Evolutionary conservation across 2,797 vertebrate genomes (phyloP).

Genomic region (Hemitrygon akajei): DNA sequence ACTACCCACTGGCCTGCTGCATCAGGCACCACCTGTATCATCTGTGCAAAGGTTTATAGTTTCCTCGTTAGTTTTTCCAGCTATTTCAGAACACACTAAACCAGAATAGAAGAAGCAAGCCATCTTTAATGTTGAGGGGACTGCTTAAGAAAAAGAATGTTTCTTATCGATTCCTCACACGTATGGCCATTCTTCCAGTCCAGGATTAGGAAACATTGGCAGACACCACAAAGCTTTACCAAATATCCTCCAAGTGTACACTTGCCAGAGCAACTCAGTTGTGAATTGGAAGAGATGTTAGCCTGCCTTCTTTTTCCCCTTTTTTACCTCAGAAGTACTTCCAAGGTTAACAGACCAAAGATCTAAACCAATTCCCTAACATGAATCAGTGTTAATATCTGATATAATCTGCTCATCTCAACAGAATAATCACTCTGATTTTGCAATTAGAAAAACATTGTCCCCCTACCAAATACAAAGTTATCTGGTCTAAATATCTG

Average conservation of each 20-base stretch:
- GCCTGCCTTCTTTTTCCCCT: not conserved
- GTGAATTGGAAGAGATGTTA: not conserved
- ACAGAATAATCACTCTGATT: not conserved
- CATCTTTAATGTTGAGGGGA: no score
- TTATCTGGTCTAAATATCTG: slow-evolving; percentile 40
- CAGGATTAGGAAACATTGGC: not conserved
- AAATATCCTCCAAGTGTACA: not conserved
- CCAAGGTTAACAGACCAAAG: not conserved
- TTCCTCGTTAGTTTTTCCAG: no score
- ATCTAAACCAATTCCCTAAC: not conserved
- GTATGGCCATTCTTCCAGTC: not conserved
- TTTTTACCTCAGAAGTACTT: not conserved
- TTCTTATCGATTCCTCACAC: not conserved
- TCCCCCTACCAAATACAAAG: slow-evolving; percentile 39
- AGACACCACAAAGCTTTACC: not conserved
- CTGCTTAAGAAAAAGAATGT: no score
- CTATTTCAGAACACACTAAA: no score
- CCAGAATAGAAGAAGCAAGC: no score
- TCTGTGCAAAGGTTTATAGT: no score
- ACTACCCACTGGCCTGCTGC: no score
- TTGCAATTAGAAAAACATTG: not conserved
- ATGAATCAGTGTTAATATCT: no score
- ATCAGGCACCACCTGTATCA: no score
- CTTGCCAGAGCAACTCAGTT: not conserved
- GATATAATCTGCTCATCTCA: not conserved